These are phyloP conservation scores for Drosophila subpulchrella DNA, from an alignment of 1,140 invertebrate species.

Conservation along the genomic window DNA sequence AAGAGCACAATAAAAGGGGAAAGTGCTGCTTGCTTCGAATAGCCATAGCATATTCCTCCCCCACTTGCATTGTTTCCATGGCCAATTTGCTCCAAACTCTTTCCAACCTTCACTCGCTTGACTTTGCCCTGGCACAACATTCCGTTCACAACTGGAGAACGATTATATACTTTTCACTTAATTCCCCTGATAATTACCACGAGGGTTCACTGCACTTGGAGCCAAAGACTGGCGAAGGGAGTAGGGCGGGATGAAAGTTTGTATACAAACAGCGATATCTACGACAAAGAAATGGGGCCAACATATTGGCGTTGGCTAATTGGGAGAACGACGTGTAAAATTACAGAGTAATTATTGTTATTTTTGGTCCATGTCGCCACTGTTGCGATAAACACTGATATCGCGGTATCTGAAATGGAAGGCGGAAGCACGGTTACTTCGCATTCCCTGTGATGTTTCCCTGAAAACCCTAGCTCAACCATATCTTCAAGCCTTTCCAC, in stretches of 20 bases:
- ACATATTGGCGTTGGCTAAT: constrained; percentile 59
- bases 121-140: neutral
- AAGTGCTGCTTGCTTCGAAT: neutral
- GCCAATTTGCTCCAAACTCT: neutral
- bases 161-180: constrained; percentile 56
- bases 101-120: no score
- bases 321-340: constrained; percentile 37
- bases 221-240: neutral
- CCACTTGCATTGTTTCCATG: constrained; percentile 40
- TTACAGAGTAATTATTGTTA: constrained; percentile 55
- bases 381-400: neutral
- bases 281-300: constrained; percentile 7
- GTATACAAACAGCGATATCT: constrained; percentile 26
- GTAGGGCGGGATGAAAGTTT: constrained; percentile 9
- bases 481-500: neutral
- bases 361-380: constrained; percentile 30
- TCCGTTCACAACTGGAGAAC: constrained; percentile 25
- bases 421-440: constrained; percentile 19
- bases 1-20: constrained; percentile 19
- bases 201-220: constrained; percentile 57
- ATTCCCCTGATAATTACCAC: constrained; percentile 35
- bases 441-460: constrained; percentile 33
- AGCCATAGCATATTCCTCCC: constrained; percentile 30
- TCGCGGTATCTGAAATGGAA: neutral
- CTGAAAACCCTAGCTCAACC: neutral